A percentile compares a stretch with the other conserved stretches of the same genome.
These are phyloP conservation scores for Epiblema foenella DNA, from an alignment of 2,888 invertebrate genomes.

Conservation along the genomic window DNA sequence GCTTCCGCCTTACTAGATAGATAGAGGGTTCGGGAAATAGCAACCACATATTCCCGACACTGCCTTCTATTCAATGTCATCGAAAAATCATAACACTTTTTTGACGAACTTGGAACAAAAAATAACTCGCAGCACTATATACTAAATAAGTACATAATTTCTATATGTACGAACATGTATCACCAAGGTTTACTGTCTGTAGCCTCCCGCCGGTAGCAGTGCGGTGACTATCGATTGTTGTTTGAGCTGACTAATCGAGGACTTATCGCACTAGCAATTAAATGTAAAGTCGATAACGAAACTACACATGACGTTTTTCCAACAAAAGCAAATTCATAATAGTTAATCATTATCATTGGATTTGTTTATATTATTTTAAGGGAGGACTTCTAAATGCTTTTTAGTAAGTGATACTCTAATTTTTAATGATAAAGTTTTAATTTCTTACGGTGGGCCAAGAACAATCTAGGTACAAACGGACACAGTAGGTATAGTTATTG, in stretches of 20 bases:
- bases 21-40: constrained; percentile 9
- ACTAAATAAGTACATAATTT: not conserved
- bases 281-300: constrained; percentile 39
- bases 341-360: not conserved
- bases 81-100: too few relatives aligned
- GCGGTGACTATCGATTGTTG: constrained; percentile 33
- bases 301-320: constrained; percentile 11
- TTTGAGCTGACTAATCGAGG: constrained; percentile 33
- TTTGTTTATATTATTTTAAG: not conserved
- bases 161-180: not conserved
- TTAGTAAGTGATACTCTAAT: too few relatives aligned
- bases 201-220: constrained; percentile 22
- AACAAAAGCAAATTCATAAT: constrained; percentile 13
- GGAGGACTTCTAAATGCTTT: not conserved
- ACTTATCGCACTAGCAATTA: constrained; percentile 38
- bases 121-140: not conserved
- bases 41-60: not conserved
- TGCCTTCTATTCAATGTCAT: not conserved
- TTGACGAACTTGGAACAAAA: not conserved
- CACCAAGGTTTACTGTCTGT: not conserved
- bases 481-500: not conserved
- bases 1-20: constrained; percentile 54
- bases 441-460: not conserved
- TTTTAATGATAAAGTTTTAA: not conserved
- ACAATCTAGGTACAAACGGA: not conserved